These are phyloP conservation scores for Serinus canaria DNA, from an alignment of 2,113 vertebrate species.

Conservation along the genomic window DNA sequence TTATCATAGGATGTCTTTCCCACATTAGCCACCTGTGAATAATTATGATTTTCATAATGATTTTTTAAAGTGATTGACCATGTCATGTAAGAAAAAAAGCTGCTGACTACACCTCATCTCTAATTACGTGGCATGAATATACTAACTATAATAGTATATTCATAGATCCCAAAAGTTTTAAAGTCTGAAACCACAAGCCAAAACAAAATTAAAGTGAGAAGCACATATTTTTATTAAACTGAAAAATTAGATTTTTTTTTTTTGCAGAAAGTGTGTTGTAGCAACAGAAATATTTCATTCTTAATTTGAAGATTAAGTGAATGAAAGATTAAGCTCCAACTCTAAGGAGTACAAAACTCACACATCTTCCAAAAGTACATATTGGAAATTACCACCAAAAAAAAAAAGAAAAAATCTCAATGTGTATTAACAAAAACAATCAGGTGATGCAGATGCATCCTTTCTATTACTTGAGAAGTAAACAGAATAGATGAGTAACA, in stretches of 20 bases:
- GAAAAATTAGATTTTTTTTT: not conserved
- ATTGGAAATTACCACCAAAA: not conserved
- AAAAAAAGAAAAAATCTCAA: no score
- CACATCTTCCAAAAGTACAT: not conserved
- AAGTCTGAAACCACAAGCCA: not conserved
- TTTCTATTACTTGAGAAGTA: not conserved
- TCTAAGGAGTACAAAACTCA: not conserved
- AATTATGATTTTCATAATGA: not conserved
- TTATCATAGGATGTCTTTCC: not conserved
- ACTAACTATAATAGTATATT: not conserved
- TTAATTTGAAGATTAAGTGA: not conserved
- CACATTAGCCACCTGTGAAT: not conserved
- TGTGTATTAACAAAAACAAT: not conserved
- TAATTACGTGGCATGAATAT: rapidly evolving
- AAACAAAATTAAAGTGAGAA: not conserved
- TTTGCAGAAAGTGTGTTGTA: not conserved
- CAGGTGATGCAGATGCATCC: not conserved
- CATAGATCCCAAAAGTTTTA: not conserved
- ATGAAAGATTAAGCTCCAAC: no score
- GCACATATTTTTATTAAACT: not conserved
- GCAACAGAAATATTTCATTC: not conserved
- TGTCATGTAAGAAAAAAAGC: not conserved
- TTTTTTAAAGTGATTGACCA: not conserved
- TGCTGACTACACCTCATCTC: not conserved
- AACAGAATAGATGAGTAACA: not conserved